These are phyloP conservation scores for Stigmatopora argus DNA, from an alignment of 2,113 vertebrate species.

Conservation along the genomic window DNA sequence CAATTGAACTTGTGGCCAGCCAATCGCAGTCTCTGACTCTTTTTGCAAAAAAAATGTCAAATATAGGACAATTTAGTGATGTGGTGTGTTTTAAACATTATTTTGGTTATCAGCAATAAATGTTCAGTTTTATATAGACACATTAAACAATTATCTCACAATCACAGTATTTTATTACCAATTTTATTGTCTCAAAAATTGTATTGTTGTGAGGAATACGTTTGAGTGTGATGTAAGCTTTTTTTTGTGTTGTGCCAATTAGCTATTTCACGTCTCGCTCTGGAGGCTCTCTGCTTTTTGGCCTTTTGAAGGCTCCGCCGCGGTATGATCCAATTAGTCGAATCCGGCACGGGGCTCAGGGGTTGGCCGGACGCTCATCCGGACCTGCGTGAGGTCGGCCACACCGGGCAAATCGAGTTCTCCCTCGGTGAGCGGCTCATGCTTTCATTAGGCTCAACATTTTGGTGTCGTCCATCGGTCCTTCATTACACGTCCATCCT, in stretches of 20 bases:
- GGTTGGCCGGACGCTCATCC: neutral
- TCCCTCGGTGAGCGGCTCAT: neutral
- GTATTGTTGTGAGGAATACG: too few relatives aligned
- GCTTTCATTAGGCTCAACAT: neutral
- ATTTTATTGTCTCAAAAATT: too few relatives aligned
- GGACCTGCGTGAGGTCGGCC: neutral
- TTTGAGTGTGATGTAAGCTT: too few relatives aligned
- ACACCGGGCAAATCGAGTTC: neutral
- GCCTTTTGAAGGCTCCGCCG: constrained; percentile 46
- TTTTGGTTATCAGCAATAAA: too few relatives aligned
- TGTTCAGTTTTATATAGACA: too few relatives aligned
- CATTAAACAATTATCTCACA: too few relatives aligned
- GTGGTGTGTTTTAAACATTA: too few relatives aligned
- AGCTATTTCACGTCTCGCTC: constrained; percentile 12
- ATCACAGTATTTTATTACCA: too few relatives aligned
- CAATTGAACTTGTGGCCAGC: too few relatives aligned
- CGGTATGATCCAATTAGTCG: constrained; percentile 52
- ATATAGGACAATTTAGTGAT: too few relatives aligned
- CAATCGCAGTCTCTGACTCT: too few relatives aligned
- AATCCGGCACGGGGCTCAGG: constrained; percentile 22
- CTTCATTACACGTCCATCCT: neutral
- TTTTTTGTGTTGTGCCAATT: constrained; percentile 11
- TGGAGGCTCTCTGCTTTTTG: constrained; percentile 28
- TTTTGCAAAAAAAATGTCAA: too few relatives aligned
- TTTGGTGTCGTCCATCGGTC: neutral